These are phyloP conservation scores for Megalurothrips usitatus DNA, from an alignment of 2,888 invertebrate genomes.

Conservation along the genomic window DNA sequence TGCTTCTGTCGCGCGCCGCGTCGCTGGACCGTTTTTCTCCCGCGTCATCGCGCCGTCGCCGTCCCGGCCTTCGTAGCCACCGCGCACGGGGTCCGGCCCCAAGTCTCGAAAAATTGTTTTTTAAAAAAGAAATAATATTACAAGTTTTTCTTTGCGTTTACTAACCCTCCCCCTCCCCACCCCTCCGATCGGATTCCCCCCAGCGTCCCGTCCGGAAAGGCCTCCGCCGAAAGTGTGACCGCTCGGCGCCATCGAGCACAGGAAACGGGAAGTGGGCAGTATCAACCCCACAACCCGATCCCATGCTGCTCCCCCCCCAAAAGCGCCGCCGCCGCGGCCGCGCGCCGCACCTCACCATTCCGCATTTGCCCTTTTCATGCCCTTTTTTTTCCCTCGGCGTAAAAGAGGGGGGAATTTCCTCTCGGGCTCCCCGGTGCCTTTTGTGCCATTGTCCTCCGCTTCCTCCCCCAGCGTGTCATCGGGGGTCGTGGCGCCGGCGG, in stretches of 20 bases:
- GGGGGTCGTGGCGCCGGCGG: no score
- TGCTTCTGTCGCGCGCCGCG: no score
- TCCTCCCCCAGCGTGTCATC: no score
- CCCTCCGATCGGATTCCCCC: no score
- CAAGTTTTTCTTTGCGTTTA: no score
- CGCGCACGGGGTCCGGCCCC: not conserved
- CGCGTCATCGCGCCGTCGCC: not conserved
- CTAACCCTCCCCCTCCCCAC: no score
- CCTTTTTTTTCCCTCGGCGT: not conserved
- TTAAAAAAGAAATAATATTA: no score
- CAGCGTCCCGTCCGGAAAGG: no score
- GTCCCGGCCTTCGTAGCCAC: not conserved
- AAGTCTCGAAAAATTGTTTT: no score
- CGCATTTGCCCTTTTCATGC: not conserved
- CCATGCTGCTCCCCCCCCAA: not conserved
- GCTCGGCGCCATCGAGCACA: not conserved
- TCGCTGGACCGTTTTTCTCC: not conserved
- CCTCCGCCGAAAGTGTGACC: no score
- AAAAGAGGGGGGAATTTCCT: not conserved
- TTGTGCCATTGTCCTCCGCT: no score
- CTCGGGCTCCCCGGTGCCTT: not conserved
- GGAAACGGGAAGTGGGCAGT: conserved; percentile 4
- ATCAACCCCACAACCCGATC: not conserved
- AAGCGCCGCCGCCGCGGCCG: not conserved
- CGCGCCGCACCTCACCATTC: not conserved